phyloP scores from a whole-genome alignment of 2,888 invertebrate species.

The Charanyca ferruginea region DNA sequence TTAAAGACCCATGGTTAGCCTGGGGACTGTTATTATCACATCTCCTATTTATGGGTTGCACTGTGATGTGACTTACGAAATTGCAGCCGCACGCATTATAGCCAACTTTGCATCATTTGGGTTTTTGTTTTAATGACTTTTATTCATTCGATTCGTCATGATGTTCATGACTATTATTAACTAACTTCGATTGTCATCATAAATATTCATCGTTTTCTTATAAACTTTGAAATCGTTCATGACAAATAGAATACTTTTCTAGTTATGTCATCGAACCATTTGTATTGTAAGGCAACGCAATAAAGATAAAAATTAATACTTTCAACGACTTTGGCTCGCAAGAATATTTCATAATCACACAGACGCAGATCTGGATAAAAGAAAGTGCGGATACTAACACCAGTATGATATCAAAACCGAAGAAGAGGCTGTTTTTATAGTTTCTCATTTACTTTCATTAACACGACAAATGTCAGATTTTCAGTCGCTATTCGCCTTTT shows the following conservation, averaged over 20 bases:
- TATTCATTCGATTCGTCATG: conserved; percentile 14
- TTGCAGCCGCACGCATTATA: no score
- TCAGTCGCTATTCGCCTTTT: neutral
- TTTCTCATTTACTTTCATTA: neutral
- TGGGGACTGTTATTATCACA: neutral
- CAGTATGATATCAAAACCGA: neutral
- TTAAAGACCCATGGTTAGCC: neutral
- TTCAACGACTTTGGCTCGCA: neutral
- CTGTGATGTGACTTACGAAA: neutral
- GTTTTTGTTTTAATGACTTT: neutral
- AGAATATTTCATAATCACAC: neutral
- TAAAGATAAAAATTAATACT: conserved; percentile 22
- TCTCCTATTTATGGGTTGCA: neutral
- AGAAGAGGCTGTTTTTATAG: neutral
- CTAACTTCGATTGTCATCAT: neutral
- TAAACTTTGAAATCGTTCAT: conserved; percentile 16
- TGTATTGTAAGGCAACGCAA: conserved; percentile 17
- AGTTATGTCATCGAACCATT: conserved; percentile 7
- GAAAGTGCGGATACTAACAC: neutral
- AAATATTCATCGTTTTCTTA: conserved; percentile 21
- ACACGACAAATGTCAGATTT: neutral
- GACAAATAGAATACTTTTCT: conserved; percentile 30
- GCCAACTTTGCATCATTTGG: neutral
- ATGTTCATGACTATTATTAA: conserved; percentile 1
- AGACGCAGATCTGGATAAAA: neutral